Percentiles rank a stretch among this genome's conserved stretches.
phyloP scores from a whole-genome alignment of 2,113 vertebrate species.

The Archocentrus centrarchus region DNA sequence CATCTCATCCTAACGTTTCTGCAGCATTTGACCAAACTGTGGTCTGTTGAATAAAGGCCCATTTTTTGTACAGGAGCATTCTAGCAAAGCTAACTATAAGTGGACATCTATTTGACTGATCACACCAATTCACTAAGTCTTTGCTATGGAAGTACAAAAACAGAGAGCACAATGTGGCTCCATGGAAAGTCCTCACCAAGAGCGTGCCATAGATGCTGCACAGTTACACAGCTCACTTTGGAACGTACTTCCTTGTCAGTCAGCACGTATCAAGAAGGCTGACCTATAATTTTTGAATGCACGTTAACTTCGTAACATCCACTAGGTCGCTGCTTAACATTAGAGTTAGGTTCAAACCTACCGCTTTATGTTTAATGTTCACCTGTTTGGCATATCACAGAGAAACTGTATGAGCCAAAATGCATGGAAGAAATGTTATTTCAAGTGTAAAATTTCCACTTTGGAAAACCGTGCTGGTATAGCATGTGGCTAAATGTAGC shows the following conservation, averaged over 20 bases:
- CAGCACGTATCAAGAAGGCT: background rate
- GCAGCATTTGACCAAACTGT: background rate
- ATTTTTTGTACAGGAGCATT: background rate
- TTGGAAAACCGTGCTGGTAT: background rate
- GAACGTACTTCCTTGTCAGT: background rate
- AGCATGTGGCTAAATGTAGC: background rate
- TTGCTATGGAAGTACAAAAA: background rate
- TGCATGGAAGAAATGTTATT: background rate
- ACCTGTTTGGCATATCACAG: too few relatives aligned
- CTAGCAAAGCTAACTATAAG: background rate
- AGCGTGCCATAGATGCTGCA: background rate
- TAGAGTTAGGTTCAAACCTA: background rate
- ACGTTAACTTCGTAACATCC: background rate
- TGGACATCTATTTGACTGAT: background rate
- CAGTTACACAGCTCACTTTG: background rate
- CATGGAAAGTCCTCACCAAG: too few relatives aligned
- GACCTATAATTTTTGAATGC: background rate
- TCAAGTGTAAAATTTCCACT: background rate
- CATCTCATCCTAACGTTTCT: background rate
- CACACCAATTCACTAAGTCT: background rate
- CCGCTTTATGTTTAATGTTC: background rate
- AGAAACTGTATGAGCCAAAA: background rate
- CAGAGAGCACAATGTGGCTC: background rate
- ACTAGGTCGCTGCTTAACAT: background rate
- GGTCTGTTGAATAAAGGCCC: background rate